phyloP scores from a whole-genome alignment of 30 jellyfish, hydroid and myxozoan species.

The Turritopsis rubra region DNA sequence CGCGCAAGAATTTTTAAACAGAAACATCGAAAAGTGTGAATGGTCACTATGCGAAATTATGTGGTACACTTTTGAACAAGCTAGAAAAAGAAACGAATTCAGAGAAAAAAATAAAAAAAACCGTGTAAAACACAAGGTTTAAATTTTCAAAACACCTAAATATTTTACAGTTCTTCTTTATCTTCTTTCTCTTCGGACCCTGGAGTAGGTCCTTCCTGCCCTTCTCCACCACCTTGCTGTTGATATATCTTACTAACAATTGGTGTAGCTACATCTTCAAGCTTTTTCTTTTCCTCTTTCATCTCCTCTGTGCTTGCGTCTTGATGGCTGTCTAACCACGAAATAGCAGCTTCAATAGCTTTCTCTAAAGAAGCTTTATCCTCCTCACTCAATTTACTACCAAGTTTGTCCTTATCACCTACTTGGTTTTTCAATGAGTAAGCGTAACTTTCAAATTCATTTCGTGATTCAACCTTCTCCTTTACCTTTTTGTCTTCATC shows the following conservation, averaged over 20 bases:
- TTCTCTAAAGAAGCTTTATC: slow-evolving; percentile 83
- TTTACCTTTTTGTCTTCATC: slow-evolving; percentile 93
- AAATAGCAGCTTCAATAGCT: slow-evolving; percentile 92
- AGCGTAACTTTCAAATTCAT: slow-evolving; percentile 95
- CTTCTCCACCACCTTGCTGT: slow-evolving; percentile 84
- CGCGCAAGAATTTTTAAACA: not conserved
- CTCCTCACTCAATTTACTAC: slow-evolving; percentile 87
- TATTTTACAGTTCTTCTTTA: slow-evolving; percentile 83
- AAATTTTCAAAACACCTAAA: not conserved
- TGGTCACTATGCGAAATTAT: not conserved
- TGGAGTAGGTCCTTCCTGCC: slow-evolving; percentile 42
- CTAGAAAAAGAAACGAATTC: not conserved
- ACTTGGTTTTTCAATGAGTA: slow-evolving; percentile 88
- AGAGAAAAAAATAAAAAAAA: not conserved
- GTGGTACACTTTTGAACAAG: not conserved
- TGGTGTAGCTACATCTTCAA: slow-evolving; percentile 96
- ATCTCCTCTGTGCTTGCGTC: slow-evolving; percentile 93
- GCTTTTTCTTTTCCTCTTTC: slow-evolving; percentile 80
- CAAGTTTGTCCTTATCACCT: slow-evolving; percentile 89
- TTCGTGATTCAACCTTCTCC: slow-evolving; percentile 92
- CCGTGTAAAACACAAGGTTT: not conserved
- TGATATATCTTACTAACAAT: slow-evolving; percentile 93
- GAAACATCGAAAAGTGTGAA: not conserved
- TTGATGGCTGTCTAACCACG: slow-evolving; percentile 88
- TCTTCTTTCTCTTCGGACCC: slow-evolving; percentile 82